Base-by-base conservation (phyloP, 2,888 invertebrate species). In the Chironomus tentans region DNA sequence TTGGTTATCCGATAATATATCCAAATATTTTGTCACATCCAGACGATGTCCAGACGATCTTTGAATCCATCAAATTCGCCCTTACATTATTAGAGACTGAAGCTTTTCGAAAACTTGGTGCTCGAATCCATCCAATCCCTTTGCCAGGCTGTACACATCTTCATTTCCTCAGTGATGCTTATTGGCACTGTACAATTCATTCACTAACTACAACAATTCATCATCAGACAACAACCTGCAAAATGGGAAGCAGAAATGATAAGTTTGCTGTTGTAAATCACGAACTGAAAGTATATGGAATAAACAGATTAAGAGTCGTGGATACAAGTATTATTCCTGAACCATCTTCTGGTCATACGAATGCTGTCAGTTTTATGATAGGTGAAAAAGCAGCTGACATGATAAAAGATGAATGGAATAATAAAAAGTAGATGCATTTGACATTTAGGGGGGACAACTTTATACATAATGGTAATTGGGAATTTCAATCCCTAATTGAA, bases 1-100 rank as follows among this genome's bases (percentile, higher is more conserved):
- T 85, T 48, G 85, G 88, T 28, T 85, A 86, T 80, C 91, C 91
- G 0, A 81, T 85, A 22, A 86, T 91, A 56, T 85, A 88, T 79
- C 88, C 89, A 1, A 89, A 89, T 78, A 90, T 88, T 78, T 84
- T 88, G 68, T 78, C 82, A 5, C 85, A 84, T 21, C 80, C 83
- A 0, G 79, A 83, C 22, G 87, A 87, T 77, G 79, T 84, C 2
- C 84, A 86, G 75, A 84, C 86, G 0, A 81, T 89, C 73, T 83
- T 90, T 15, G 84, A 86, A 38, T 87, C 87, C 22, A 86, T 88
- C 1, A 50, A 50, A 50, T 50, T 50, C 12, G 50, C 50, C 1
- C 13, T 2, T 50, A 5, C 13, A 4, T 6, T 50, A 4, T 4
- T 50, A 1, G 15, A 50, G 15, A 50, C 50, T 0, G 50, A 50